Evolutionary conservation across 1,140 invertebrate species (phyloP), one percentile per base, ranked within the genome.

Genomic region (Nephila pilipes): DNA sequence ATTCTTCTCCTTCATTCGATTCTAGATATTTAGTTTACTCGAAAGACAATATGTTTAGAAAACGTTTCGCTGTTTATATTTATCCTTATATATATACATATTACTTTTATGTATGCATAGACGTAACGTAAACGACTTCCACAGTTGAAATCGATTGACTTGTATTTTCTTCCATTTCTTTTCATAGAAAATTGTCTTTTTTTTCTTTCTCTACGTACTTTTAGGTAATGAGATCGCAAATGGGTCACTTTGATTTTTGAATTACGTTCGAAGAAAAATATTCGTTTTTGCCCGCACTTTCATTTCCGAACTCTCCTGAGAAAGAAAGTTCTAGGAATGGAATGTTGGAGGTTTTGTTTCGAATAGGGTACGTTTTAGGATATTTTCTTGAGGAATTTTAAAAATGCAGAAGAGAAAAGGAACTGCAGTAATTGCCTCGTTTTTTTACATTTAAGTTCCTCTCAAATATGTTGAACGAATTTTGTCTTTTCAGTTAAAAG

Each of bases 171-270:
- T 38, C 36, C 60, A 65, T 65, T 87, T 87, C 36, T 32, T 75
- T 75, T 75, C 29, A 25, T 20, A 85, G 60, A 87, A 38, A 81
- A n/a, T n/a, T 14, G 29, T 75, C 16, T 75, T 75, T 69, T 75
- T 75, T 36, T 6, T 29, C 22, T 57, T 85, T 57, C 54, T 85
- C 29, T 58, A 32, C 81, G 46, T 85, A 85, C 65, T 58, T 58
- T 89, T 55, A 58, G 87, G 69, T 80, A 90, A 90, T 83, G 89
- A 90, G 89, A 60, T 83, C 55, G 57, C 79, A 90, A 90, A 90
- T 90, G 36, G 89, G 75, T 75, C 65, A 83, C 79, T 90, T 90
- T 90, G 89, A 90, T 90, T 90, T 63, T 63, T 83, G 89, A 89
- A 89, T 75, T 79, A 79, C 87, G 87, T 57, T 55, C 54, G n/a